Base-by-base conservation (phyloP, 2,797 vertebrate genomes). In the Acrocephalus scirpaceus region DNA sequence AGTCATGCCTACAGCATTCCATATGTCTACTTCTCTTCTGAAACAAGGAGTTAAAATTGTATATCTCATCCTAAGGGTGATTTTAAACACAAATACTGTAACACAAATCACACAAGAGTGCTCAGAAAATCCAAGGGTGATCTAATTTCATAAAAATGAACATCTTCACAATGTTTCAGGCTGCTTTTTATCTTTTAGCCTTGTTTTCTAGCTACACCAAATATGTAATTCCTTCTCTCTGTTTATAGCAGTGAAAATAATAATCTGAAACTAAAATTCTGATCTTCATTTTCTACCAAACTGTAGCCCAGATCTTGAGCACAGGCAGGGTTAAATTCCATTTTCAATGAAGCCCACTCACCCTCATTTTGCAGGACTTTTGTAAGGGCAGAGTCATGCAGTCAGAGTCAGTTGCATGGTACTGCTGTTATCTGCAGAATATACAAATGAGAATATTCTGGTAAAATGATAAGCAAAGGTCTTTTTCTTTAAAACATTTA, bases 1-100 rank as follows among this genome's bases (percentile, higher is more conserved):
- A 95, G 76, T 80, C 76, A 54, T 95, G 88, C 73, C 86, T 92
- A 86, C 81, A 90, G 79, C 86, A 44, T 86, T 95, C 85, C 92
- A 88, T 92, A 83, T 95, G 85, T 86, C 65, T 90, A n/a, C 66
- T 92, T 83, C 71, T 86, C n/a, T 78, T 84, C 47, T 75, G 54
- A 88, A 90, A 70, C 61, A 86, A 88, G 88, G 50, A 95, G 50
- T 65, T 91, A 86, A 95, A 91, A 88, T 75, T 91, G 25, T 92
- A 6, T 86, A 51, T 83, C 62, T 92, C 45, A 84, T 94, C 73
- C 42, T 88, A 58, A 86, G 62, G 18, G 21, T 32, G 53, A 71
- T 64, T 87, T 78, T 44, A 57, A 90, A 78, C 58, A 54, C 38
- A 88, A 76, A 76, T 60, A 45, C 48, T 58, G 27, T 90, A 71